These are phyloP conservation scores for Perca flavescens DNA, from an alignment of 2,113 vertebrate genomes.

Conservation along the genomic window DNA sequence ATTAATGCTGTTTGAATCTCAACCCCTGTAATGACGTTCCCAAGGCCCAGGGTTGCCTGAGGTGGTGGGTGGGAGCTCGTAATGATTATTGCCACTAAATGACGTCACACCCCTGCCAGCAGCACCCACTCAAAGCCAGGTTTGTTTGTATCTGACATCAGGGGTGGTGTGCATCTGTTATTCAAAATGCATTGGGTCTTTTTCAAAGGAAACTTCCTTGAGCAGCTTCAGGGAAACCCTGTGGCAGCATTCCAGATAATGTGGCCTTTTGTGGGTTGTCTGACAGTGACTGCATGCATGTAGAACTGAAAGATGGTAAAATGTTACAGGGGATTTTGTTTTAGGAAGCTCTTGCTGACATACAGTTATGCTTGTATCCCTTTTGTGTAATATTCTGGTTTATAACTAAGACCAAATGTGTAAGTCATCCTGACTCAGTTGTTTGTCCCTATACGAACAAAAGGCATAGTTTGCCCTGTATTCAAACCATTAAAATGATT, in stretches of 20 bases:
- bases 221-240: neutral
- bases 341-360: neutral
- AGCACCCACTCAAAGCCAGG: neutral
- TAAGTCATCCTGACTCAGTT: neutral
- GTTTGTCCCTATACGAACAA: neutral
- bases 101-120: slow-evolving; percentile 31
- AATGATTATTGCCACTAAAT: slow-evolving; percentile 58
- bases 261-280: neutral
- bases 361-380: neutral
- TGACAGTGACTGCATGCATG: neutral
- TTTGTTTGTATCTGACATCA: slow-evolving; percentile 46
- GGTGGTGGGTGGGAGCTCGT: slow-evolving; percentile 22
- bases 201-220: neutral
- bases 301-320: neutral
- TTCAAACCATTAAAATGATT: neutral
- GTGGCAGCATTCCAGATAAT: neutral
- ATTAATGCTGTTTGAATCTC: neutral
- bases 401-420: neutral
- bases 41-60: slow-evolving; percentile 15
- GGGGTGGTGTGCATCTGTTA: neutral
- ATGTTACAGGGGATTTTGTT: neutral
- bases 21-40: slow-evolving; percentile 5
- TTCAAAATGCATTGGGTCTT: neutral
- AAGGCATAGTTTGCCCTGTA: slow-evolving; percentile 2
- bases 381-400: neutral